Conservation (phyloP, 1,140 invertebrate genomes). For the Zaprionus ghesquierei region DNA sequence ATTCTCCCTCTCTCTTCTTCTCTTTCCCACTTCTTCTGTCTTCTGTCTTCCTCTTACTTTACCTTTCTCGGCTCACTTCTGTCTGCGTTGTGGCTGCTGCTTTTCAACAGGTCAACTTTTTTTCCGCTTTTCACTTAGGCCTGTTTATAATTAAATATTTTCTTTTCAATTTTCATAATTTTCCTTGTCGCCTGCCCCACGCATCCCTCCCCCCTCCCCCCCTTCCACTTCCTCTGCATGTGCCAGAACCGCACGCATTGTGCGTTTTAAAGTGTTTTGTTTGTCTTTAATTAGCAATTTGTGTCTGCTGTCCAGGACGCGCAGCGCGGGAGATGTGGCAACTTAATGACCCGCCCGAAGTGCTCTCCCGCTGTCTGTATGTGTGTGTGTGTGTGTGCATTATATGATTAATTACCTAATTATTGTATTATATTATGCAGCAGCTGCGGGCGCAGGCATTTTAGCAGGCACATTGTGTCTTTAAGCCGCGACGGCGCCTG, state of each 20-base stretch:
- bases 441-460: constrained; percentile 46
- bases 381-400: constrained; percentile 22
- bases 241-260: constrained; percentile 13
- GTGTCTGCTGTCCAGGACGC: constrained; percentile 19
- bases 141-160: constrained; percentile 72
- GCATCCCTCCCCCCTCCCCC: neutral
- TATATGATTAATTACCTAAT: constrained; percentile 76
- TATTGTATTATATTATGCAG: constrained; percentile 65
- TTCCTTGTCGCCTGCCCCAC: neutral
- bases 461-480: constrained; percentile 27
- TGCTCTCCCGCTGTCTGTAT: neutral
- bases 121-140: constrained; percentile 27
- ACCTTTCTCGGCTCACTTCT: neutral
- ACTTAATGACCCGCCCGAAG: constrained; percentile 54
- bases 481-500: constrained; percentile 32
- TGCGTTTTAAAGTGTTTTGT: constrained; percentile 70
- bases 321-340: neutral
- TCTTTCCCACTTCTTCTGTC: neutral
- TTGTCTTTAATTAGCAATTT: constrained; percentile 71
- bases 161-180: constrained; percentile 55
- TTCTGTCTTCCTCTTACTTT: neutral
- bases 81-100: constrained; percentile 12
- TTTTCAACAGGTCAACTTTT: constrained; percentile 60
- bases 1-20: neutral
- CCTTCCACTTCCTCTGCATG: neutral